phyloP scores from a whole-genome alignment of 2,797 vertebrate genomes.

The Arctocebus calabarensis region DNA sequence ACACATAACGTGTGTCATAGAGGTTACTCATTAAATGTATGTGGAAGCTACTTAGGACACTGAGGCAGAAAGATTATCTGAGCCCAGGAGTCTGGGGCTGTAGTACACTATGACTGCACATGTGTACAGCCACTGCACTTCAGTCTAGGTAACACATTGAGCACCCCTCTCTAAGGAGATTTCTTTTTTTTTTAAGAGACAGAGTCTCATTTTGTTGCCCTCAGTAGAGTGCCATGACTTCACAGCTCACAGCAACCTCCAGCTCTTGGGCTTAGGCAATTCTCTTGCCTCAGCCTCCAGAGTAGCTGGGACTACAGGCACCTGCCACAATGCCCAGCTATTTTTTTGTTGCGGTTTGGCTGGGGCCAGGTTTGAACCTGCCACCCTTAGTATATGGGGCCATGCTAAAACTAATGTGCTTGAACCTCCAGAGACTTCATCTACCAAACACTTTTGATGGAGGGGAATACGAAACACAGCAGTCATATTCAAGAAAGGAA shows the following conservation, averaged over 20 bases:
- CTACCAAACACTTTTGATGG: conserved; percentile 2
- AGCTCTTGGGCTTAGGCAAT: too few species aligned
- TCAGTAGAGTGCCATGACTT: too few species aligned
- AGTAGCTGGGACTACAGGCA: too few species aligned
- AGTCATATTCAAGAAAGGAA: conserved; percentile 46
- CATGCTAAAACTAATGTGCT: neutral
- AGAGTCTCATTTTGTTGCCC: too few species aligned
- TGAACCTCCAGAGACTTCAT: conserved; percentile 7
- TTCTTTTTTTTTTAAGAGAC: too few species aligned
- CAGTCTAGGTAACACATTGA: neutral
- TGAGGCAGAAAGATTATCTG: neutral
- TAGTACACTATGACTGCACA: neutral
- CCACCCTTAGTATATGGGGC: too few species aligned
- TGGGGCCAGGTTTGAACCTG: too few species aligned
- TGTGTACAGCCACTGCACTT: neutral
- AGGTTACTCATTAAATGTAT: neutral
- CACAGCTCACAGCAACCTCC: too few species aligned
- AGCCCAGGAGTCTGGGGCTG: neutral
- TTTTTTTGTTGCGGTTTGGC: too few species aligned
- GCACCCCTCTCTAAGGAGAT: neutral
- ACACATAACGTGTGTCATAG: neutral
- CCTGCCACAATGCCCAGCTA: too few species aligned
- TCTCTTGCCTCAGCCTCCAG: too few species aligned
- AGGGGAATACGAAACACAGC: neutral
- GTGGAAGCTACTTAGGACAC: neutral